Evolutionary conservation across 2,888 invertebrate species (phyloP), one percentile per base, ranked within the genome.

Genomic region (Litoditis marina): DNA sequence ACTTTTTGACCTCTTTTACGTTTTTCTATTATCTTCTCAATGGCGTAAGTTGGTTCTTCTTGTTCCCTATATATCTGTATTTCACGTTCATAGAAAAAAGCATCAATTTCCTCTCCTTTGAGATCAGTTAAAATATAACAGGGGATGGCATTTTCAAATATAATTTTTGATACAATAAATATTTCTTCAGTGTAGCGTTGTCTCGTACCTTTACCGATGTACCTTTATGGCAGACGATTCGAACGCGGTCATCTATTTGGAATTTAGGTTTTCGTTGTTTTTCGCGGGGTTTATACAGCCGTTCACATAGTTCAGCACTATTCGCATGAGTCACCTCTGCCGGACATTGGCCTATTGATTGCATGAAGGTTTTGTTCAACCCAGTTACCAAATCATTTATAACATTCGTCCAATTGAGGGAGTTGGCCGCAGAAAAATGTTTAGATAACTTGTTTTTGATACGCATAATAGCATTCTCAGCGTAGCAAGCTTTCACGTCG

Each of bases 391-490:
- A 6, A 30, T 52, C 28, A 4, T 36, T n/a, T 16, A 59, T 13
- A n/a, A 51, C 22, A n/a, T 2, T 7, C 6, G n/a, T 25, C 60
- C 60, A 60, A 1, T 5, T 25, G 13, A 16, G 32, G 3, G 7
- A 44, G 8, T 13, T 2, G 13, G 44, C 13, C 3, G n/a, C 30
- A 6, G 60, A 44, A n/a, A 60, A 60, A 36, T 44, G 44, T 25
- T 60, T 60, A 42, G 50, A 47, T 4, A 60, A 25, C 31, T 60
- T 52, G 32, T 60, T 60, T 32, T 53, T 52, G 7, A 60, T 52
- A 11, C 60, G 42, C 60, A 60, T 60, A 22, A 60, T 60, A 0
- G 60, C 60, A 30, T 60, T 60, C 32, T 60, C 60, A 2, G 60
- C 60, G n/a, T 60, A 60, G 31, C 60, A 60, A 0, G 60, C 60